Conservation (phyloP, 2,888 invertebrate genomes). For the Agonopterix heracliana region DNA sequence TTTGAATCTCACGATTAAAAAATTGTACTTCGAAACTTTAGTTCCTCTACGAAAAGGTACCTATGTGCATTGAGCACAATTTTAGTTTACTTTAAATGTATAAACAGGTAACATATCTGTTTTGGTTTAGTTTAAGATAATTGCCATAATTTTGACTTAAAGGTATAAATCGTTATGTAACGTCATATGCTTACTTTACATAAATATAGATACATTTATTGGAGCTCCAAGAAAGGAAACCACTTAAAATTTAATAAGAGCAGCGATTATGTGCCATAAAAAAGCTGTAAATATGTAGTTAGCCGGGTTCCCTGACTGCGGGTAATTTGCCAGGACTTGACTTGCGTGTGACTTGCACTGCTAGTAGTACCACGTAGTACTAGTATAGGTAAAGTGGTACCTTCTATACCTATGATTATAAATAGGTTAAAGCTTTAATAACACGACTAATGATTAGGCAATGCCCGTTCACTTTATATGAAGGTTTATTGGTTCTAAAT, state of each 20-base stretch:
- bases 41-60: no score
- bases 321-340: conserved; percentile 38
- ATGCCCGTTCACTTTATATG: no score
- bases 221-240: conserved; percentile 54
- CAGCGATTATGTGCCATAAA: conserved; percentile 70
- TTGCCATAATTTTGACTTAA: not conserved
- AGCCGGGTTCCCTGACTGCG: conserved; percentile 45
- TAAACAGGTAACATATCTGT: no score
- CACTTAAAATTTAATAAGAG: conserved; percentile 73
- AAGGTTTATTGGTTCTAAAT: no score
- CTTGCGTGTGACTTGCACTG: conserved; percentile 10
- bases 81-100: no score
- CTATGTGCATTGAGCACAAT: no score
- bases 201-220: conserved; percentile 39
- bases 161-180: no score
- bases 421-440: not conserved
- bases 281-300: conserved; percentile 67
- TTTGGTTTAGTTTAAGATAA: not conserved
- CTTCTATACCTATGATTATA: no score
- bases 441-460: not conserved
- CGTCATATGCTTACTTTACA: conserved; percentile 15
- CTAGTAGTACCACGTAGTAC: not conserved
- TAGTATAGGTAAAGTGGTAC: no score
- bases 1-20: no score
- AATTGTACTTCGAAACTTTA: no score